These are phyloP conservation scores for Cynoglossus semilaevis DNA, from an alignment of 2,113 vertebrate genomes.

Conservation along the genomic window DNA sequence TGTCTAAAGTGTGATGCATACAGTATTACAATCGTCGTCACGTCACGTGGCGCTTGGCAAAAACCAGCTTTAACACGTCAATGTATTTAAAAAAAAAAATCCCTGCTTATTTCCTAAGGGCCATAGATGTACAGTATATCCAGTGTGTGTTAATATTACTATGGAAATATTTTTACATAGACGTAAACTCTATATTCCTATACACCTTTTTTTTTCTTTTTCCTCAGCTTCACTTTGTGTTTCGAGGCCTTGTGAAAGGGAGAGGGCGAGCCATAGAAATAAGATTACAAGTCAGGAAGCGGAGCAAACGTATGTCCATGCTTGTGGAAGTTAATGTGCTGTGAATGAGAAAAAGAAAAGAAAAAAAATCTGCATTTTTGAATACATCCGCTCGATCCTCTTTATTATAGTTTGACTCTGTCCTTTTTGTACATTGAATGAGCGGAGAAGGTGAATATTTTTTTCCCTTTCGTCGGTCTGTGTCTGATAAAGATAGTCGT, in stretches of 20 bases:
- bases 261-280: conserved; percentile 72
- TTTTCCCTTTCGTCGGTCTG: conserved; percentile 55
- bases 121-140: conserved; percentile 44
- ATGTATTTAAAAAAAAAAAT: conserved; percentile 25
- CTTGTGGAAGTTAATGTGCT: conserved; percentile 59
- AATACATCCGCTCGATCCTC: conserved; percentile 57
- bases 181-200: conserved; percentile 45
- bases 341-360: conserved; percentile 11
- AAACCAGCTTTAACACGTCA: conserved; percentile 55
- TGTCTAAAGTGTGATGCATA: conserved; percentile 31
- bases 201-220: conserved; percentile 60
- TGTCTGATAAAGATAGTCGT: conserved; percentile 65
- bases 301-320: conserved; percentile 45
- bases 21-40: conserved; percentile 50
- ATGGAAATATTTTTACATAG: conserved; percentile 56
- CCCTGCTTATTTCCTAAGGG: conserved; percentile 44
- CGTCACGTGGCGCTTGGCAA: conserved; percentile 45
- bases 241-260: conserved; percentile 69
- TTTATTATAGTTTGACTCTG: conserved; percentile 68
- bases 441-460: conserved; percentile 54
- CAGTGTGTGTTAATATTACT: conserved; percentile 35
- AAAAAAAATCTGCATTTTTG: conserved; percentile 63
- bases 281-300: conserved; percentile 65
- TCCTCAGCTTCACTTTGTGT: conserved; percentile 65
- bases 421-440: conserved; percentile 66